Base-by-base conservation (phyloP, 2,888 invertebrate genomes). In the Argyresthia goedartella region DNA sequence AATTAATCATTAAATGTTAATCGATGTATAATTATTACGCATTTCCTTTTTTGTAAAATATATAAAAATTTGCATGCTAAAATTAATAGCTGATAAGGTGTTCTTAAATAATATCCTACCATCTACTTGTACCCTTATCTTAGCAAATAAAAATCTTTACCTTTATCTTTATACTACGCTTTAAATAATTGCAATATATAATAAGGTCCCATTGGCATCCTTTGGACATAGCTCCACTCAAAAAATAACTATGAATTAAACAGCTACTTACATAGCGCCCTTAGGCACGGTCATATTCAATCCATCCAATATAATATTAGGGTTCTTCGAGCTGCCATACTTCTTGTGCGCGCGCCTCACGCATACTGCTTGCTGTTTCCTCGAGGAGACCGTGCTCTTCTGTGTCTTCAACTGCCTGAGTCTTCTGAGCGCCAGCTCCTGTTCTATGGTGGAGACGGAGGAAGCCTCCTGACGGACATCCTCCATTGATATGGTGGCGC, bases 241-340 rank as follows among this genome's bases (percentile, higher is more conserved):
- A 44, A 11, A 43, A 1, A 13, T 43, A 43, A 4, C 13, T 4
- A 44, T 15, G 2, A 44, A 44, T n/a, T n/a, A n/a, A 44, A 4
- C 42, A 16, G 16, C 16, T 16, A 91, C 93, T 92, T 85, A 95
- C 95, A 95, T 95, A 48, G 92, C 85, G 51, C 96, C 96, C 71
- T 95, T 95, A 16, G 95, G 93, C 45, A 97, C 97, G 14, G 95
- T 96, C 94, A 97, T 95, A 69, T 95, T 95, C 52, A 97, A 88
- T 25, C 94, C 94, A 70, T 95, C 95, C 52, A 97, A 87, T 42
- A 97, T 93, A 36, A 95, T 88, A 61, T 93, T 93, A 0, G 94
- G 94, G 66, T 91, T 94, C 61, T 90, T 93, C 60, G 91, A 89
- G 4, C 91, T 85, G 7, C 96, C 96, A 70, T 96, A 97, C 72